Conservation (phyloP, 2,797 vertebrate species). For the Brachymystax lenok region DNA sequence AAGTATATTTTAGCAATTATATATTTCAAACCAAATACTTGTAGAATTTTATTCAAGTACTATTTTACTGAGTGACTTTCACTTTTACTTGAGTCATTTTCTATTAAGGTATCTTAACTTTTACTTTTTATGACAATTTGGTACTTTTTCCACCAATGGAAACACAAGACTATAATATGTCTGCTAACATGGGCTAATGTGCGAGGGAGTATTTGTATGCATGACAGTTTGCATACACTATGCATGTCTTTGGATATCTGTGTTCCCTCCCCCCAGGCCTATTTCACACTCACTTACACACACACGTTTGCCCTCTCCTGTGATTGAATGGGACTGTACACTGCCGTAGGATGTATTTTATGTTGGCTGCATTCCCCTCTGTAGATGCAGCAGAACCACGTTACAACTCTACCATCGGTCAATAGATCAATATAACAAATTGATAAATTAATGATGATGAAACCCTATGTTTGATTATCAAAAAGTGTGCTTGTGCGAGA, state of each 20-base stretch:
- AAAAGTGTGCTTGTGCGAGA: not conserved
- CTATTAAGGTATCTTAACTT: no score
- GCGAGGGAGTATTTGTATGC: not conserved
- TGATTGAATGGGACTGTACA: no score
- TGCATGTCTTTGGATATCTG: not conserved
- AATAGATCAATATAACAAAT: not conserved
- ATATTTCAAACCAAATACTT: no score
- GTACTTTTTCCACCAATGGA: not conserved
- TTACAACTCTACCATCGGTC: not conserved
- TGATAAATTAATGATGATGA: not conserved
- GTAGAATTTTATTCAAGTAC: no score
- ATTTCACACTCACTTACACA: no score
- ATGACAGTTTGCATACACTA: not conserved
- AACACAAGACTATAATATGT: slow-evolving; percentile 20
- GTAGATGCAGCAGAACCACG: not conserved
- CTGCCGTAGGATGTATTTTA: not conserved
- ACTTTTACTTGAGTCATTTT: no score
- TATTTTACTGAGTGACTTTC: no score
- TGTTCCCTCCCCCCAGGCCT: no score
- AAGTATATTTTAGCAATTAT: no score
- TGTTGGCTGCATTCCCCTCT: not conserved
- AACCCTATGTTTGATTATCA: not conserved
- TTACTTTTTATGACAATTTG: no score
- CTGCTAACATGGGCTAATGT: not conserved
- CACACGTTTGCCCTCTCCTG: no score